Conservation (phyloP, 2,888 invertebrate genomes). For the Dinocampus coccinellae region DNA sequence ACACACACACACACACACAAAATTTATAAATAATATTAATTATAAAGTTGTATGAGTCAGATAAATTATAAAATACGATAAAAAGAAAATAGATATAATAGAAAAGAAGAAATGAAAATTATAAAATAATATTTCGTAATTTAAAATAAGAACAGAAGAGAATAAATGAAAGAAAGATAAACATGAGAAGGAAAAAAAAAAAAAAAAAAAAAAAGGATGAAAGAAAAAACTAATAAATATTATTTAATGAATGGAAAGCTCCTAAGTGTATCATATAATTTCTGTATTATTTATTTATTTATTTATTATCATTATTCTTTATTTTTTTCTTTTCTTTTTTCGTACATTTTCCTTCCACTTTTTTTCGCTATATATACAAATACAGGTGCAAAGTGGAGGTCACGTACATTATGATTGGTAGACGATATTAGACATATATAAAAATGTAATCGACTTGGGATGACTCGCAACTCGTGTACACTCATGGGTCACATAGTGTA, state of each 20-base stretch:
- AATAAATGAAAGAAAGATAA: no score
- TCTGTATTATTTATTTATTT: neutral
- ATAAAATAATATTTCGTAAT: no score
- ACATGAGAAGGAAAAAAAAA: neutral
- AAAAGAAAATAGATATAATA: neutral
- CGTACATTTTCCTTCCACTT: no score
- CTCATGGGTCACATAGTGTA: no score
- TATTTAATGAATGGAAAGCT: neutral
- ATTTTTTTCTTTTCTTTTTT: no score
- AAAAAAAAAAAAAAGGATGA: no score
- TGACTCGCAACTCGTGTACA: constrained; percentile 17
- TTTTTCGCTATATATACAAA: neutral
- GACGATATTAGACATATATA: neutral
- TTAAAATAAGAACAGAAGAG: no score
- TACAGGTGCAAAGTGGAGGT: neutral
- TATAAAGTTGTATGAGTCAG: neutral
- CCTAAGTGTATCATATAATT: neutral
- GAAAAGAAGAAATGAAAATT: neutral
- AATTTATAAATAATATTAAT: neutral
- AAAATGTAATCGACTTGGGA: constrained; percentile 24
- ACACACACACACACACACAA: no score
- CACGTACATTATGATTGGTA: neutral
- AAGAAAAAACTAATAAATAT: neutral
- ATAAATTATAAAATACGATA: neutral
- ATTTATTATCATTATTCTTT: no score